Percentiles rank a stretch among this genome's conserved stretches.
Conservation (phyloP, 2,113 vertebrate genomes). For the Quiscalus mexicanus region DNA sequence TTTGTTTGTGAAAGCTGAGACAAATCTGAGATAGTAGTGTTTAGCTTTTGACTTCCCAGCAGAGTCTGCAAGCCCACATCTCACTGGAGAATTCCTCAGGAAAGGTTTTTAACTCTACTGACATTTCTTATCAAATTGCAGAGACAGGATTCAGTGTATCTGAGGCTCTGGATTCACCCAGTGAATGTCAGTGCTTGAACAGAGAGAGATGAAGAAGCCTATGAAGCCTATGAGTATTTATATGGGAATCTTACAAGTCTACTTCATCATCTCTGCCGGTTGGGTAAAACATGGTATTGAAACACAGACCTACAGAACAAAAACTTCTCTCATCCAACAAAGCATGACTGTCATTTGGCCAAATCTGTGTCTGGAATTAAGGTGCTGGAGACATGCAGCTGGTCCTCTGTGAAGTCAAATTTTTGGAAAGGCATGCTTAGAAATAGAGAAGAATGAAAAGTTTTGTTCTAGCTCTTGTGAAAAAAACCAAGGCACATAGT, state of each 20-base stretch:
- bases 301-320: background rate
- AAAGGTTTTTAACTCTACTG: background rate
- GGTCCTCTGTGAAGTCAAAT: background rate
- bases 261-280: background rate
- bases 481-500: background rate
- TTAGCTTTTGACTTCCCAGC: background rate
- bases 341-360: background rate
- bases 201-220: background rate
- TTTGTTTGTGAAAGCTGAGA: background rate
- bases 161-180: background rate
- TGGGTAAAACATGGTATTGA: background rate
- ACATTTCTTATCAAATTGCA: background rate
- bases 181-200: background rate
- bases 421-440: background rate
- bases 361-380: background rate
- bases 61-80: background rate
- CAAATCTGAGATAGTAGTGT: background rate
- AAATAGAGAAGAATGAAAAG: background rate
- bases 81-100: background rate
- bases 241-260: background rate
- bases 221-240: background rate
- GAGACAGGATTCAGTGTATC: background rate
- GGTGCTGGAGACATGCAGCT: background rate
- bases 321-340: background rate
- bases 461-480: background rate